A percentile compares a stretch with the other conserved stretches of the same genome.
phyloP scores from a whole-genome alignment of 2,888 invertebrate species.

The Synergus laeviventris region DNA sequence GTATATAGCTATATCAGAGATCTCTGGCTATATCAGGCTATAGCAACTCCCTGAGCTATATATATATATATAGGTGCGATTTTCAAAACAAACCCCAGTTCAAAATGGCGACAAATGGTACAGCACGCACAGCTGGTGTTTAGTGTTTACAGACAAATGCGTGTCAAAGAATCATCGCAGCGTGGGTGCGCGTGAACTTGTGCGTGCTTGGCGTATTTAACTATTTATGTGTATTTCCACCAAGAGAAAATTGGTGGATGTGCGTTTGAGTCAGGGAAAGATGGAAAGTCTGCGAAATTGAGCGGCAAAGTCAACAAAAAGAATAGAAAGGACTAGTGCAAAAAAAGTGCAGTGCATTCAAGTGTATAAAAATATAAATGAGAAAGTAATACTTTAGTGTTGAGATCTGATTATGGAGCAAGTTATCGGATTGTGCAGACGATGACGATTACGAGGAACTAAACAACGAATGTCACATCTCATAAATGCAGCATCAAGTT shows the following conservation, averaged over 20 bases:
- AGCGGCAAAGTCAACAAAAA: not conserved
- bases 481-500: not conserved
- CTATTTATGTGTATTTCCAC: not conserved
- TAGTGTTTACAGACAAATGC: slow-evolving; percentile 74
- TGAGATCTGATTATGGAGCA: slow-evolving; percentile 18
- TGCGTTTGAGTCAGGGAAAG: not conserved
- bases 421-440: slow-evolving; percentile 1
- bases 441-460: not conserved
- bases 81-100: slow-evolving; percentile 19
- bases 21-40: too few relatives aligned
- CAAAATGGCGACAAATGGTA: slow-evolving; percentile 62
- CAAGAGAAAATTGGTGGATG: not conserved
- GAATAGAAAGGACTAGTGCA: not conserved
- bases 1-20: too few relatives aligned
- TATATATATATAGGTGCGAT: not conserved
- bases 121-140: slow-evolving; percentile 71
- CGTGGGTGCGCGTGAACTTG: slow-evolving; percentile 44
- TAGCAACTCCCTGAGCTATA: too few relatives aligned
- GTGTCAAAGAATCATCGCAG: slow-evolving; percentile 57
- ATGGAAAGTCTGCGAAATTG: slow-evolving; percentile 26
- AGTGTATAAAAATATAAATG: slow-evolving; percentile 6
- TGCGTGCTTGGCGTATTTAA: too few relatives aligned
- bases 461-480: not conserved
- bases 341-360: slow-evolving; percentile 29
- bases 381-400: slow-evolving; percentile 25